Evolutionary conservation across 2,888 invertebrate genomes (phyloP), one percentile per base, ranked within the genome.

Genomic region (Cheilosia vernalis): DNA sequence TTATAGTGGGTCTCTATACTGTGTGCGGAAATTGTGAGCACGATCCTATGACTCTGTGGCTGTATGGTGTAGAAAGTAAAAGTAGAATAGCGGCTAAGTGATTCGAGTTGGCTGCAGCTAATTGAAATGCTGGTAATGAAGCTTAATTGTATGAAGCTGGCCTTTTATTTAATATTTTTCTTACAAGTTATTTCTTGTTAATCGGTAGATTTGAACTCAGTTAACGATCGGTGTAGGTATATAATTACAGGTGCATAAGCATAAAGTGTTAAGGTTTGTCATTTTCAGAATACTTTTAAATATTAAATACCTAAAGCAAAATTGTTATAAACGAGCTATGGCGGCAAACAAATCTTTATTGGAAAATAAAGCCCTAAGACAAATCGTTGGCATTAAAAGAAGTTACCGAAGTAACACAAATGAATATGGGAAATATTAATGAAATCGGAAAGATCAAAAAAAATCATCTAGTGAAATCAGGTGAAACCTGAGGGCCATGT

Each of bases 31-130:
- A 60, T 27, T 64, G 56, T 55, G n/a, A 15, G 15, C 21, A 24
- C 58, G 67, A 27, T 6, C 60, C 13, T 49, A 19, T 17, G 7
- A 30, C 30, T 30, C 9, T 9, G 6, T 30, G 30, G 33, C 53
- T 51, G 19, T 30, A 9, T 30, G 30, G 9, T 30, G 40, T 37
- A 37, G 58, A 74, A 84, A 84, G 83, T 84, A 84, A 84, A 79
- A 84, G 79, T 74, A 51, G 83, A 83, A 73, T 63, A 55, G 72
- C 33, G 51, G 19, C 37, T 56, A 66, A 37, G n/a, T n/a, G 30
- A 56, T 72, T 53, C 44, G 56, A 49, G 42, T 69, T 51, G 30
- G 33, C n/a, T 56, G 55, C n/a, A 61, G 55, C 30, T 17, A 69
- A 42, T 76, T 44, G 21, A 80, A 47, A 44, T 55, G 53, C 55